These are phyloP conservation scores for Clistopyga incitator DNA, from an alignment of 2,888 invertebrate genomes.

Conservation along the genomic window DNA sequence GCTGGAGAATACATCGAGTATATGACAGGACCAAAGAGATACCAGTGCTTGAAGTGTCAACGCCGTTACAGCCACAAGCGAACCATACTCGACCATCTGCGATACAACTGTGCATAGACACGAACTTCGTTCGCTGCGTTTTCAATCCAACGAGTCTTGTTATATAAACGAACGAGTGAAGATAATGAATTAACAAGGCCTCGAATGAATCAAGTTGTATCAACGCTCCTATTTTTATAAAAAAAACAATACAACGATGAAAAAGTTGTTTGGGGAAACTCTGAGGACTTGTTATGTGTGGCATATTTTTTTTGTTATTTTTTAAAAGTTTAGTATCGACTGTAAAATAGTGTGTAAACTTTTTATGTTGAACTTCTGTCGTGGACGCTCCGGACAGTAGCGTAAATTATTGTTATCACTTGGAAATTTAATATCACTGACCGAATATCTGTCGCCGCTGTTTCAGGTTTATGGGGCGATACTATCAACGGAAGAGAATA, in stretches of 20 bases:
- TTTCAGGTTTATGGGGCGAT: constrained; percentile 54
- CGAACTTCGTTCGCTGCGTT: neutral
- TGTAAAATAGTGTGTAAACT: constrained; percentile 6
- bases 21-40: constrained; percentile 30
- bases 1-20: constrained; percentile 43
- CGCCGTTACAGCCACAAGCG: constrained; percentile 83
- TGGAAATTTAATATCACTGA: constrained; percentile 11
- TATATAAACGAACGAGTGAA: neutral
- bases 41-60: constrained; percentile 82
- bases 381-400: neutral
- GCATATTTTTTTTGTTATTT: neutral
- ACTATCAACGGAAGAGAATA: neutral
- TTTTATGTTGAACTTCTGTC: neutral
- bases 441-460: constrained; percentile 37
- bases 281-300: neutral
- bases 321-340: too few relatives aligned
- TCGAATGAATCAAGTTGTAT: neutral
- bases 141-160: neutral
- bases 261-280: neutral
- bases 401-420: neutral
- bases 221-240: neutral
- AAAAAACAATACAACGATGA: neutral
- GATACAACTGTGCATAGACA: constrained; percentile 81
- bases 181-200: neutral
- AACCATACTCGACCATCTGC: constrained; percentile 83